Evolutionary conservation across 2,888 invertebrate species (phyloP).

Genomic region (Epistrophella euchroma): DNA sequence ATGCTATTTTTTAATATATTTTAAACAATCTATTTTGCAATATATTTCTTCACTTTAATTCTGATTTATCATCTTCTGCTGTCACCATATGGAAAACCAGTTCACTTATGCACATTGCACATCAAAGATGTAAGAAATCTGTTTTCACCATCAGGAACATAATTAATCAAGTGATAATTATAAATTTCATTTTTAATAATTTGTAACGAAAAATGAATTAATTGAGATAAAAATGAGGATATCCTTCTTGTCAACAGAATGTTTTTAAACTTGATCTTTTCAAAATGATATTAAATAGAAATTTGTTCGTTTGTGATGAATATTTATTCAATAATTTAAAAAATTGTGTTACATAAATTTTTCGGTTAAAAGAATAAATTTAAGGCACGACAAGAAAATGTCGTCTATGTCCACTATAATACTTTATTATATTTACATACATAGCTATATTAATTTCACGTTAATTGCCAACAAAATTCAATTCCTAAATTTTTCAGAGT

Average conservation of each 20-base stretch:
- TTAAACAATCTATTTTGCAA: neutral
- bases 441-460: no score
- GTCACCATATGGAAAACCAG: no score
- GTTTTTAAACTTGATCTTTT: neutral
- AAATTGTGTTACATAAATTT: no score
- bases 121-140: neutral
- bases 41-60: conserved; percentile 20
- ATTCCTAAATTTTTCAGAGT: no score
- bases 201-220: conserved; percentile 21
- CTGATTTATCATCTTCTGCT: conserved; percentile 22
- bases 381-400: no score
- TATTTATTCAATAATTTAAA: neutral
- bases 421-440: no score
- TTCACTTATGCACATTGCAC: neutral
- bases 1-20: neutral
- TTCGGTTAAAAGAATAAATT: no score
- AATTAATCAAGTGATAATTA: conserved; percentile 59
- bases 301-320: neutral
- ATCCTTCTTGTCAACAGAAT: neutral
- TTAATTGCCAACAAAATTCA: no score
- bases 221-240: neutral
- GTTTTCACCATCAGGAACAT: neutral
- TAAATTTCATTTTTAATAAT: conserved; percentile 14
- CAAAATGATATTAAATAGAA: neutral
- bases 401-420: no score